Conservation (phyloP, 2,113 vertebrate species). For the Xenopus tropicalis region UCB_Xtro_10.0 CM004451.2:83110501-83111000, state of each 20-base stretch:
- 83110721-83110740: constrained; percentile 55
- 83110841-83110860: constrained; percentile 22
- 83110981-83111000: constrained; percentile 42
- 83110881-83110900: constrained; percentile 52
- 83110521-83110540: constrained; percentile 45
- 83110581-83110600: constrained; percentile 7
- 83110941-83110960: constrained; percentile 47
- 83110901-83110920: constrained; percentile 49
- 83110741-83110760: constrained; percentile 47
- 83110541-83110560: background rate
- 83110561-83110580: background rate
- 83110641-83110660: constrained; percentile 53
- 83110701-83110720: constrained; percentile 55
- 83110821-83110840: constrained; percentile 65
- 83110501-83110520: constrained; percentile 9
- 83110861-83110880: constrained; percentile 37
- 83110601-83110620: constrained; percentile 34
- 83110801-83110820: constrained; percentile 54
- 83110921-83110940: constrained; percentile 55
- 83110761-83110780: constrained; percentile 41
- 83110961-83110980: constrained; percentile 50
- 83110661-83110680: constrained; percentile 78
- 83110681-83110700: constrained; percentile 56
- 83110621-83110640: constrained; percentile 48
- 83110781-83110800: constrained; percentile 49